A percentile compares a stretch with the other conserved stretches of the same genome.
Conservation (phyloP, 1,140 invertebrate species). For the Tachypleus tridentatus region DNA sequence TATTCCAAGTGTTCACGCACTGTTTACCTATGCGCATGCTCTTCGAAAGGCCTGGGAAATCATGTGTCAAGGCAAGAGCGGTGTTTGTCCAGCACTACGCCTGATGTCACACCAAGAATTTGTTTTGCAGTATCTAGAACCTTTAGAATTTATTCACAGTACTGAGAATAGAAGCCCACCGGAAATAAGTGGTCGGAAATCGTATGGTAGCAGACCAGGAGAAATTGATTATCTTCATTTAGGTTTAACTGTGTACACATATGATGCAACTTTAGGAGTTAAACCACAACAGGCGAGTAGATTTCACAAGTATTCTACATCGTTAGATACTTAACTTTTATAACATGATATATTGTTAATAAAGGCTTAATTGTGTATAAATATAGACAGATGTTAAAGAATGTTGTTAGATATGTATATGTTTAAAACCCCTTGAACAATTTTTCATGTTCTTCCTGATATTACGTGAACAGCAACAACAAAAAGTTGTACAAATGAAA, state of each 20-base stretch:
- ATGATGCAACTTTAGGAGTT: too few relatives aligned
- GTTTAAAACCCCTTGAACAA: too few relatives aligned
- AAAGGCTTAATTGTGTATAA: too few relatives aligned
- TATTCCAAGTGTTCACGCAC: slow-evolving; percentile 24
- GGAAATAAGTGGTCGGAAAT: slow-evolving; percentile 14
- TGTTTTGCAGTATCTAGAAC: slow-evolving; percentile 29
- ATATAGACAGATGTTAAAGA: too few relatives aligned
- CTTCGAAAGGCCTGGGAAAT: slow-evolving; percentile 32
- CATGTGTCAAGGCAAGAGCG: slow-evolving; percentile 28
- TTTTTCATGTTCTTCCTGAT: too few relatives aligned
- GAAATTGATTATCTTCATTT: slow-evolving; percentile 17
- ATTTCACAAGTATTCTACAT: too few relatives aligned
- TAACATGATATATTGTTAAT: too few relatives aligned
- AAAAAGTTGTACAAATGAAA: too few relatives aligned
- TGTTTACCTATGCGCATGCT: slow-evolving; percentile 34
- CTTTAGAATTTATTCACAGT: slow-evolving; percentile 24
- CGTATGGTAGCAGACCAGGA: slow-evolving; percentile 5
- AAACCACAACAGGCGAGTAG: too few relatives aligned
- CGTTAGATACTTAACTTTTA: too few relatives aligned
- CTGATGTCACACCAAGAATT: slow-evolving; percentile 31
- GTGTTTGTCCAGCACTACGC: slow-evolving; percentile 29
- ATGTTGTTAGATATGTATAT: too few relatives aligned
- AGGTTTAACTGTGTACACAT: slow-evolving; percentile 11
- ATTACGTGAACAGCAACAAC: too few relatives aligned
- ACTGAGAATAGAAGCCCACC: slow-evolving; percentile 23